Conservation (phyloP, 2,888 invertebrate genomes). For the Rhingia rostrata region DNA sequence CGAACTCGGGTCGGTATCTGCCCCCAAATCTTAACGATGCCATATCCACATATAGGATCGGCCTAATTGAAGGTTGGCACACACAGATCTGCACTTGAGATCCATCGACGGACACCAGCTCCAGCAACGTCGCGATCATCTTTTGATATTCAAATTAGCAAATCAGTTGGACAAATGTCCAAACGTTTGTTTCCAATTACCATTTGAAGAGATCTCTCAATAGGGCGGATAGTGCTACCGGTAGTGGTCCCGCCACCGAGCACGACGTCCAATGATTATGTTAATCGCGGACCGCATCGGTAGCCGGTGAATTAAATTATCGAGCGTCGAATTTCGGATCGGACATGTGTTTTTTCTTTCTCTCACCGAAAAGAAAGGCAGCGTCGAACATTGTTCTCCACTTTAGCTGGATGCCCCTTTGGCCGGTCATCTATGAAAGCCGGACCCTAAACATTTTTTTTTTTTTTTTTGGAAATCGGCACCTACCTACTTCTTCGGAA, state of each 20-base stretch:
- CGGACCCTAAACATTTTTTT: slow-evolving; percentile 44
- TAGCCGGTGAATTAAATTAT: slow-evolving; percentile 57
- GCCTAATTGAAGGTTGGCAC: slow-evolving; percentile 57
- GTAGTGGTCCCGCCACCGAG: background rate
- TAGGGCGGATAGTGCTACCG: slow-evolving; percentile 15
- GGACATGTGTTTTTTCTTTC: slow-evolving; percentile 64
- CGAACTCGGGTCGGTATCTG: slow-evolving; percentile 36
- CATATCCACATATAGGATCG: slow-evolving; percentile 43
- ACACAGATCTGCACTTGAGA: slow-evolving; percentile 54
- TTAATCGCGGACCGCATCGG: slow-evolving; percentile 50
- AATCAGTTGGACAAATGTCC: slow-evolving; percentile 68
- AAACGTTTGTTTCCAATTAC: slow-evolving; percentile 69
- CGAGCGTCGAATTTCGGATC: slow-evolving; percentile 17
- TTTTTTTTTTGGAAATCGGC: slow-evolving; percentile 34
- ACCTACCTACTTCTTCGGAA: slow-evolving; percentile 1
- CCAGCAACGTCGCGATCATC: slow-evolving; percentile 38
- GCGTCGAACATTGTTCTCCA: slow-evolving; percentile 62
- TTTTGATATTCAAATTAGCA: slow-evolving; percentile 74
- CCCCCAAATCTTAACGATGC: slow-evolving; percentile 64
- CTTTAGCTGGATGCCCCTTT: slow-evolving; percentile 44
- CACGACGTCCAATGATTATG: slow-evolving; percentile 48
- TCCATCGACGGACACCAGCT: slow-evolving; percentile 10
- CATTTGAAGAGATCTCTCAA: slow-evolving; percentile 58
- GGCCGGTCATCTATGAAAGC: slow-evolving; percentile 18
- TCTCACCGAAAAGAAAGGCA: slow-evolving; percentile 37